These are phyloP conservation scores for Podabrus alpinus DNA, from an alignment of 2,888 invertebrate species.

Conservation along the genomic window DNA sequence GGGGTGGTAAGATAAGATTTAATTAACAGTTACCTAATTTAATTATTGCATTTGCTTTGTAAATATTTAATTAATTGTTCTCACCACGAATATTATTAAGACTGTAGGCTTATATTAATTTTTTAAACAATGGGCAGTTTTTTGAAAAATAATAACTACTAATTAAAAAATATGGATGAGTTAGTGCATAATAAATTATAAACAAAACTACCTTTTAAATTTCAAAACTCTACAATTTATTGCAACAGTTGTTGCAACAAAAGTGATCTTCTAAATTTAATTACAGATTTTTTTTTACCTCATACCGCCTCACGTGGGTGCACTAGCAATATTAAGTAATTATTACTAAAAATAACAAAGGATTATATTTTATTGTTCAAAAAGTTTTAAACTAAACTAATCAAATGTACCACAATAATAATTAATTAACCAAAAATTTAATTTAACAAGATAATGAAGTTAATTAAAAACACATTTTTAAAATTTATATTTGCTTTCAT, in stretches of 20 bases:
- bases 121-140: not conserved
- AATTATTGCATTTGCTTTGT: not conserved
- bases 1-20: not conserved
- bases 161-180: not conserved
- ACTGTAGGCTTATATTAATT: not conserved
- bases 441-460: too few species aligned
- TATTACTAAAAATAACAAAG: not conserved
- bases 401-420: too few species aligned
- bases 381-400: too few species aligned
- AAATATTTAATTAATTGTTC: not conserved
- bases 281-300: not conserved
- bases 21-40: not conserved
- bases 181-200: not conserved
- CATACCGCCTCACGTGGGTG: not conserved
- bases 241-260: not conserved
- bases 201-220: not conserved
- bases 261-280: not conserved
- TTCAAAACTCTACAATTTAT: not conserved
- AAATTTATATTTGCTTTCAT: too few species aligned
- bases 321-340: not conserved
- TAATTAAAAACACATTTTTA: too few species aligned
- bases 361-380: too few species aligned
- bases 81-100: not conserved
- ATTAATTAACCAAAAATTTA: too few species aligned
- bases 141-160: not conserved